A percentile compares a stretch with the other conserved stretches of the same genome.
Conservation (phyloP, 2,888 invertebrate species). For the Cosmia trapezina region DNA sequence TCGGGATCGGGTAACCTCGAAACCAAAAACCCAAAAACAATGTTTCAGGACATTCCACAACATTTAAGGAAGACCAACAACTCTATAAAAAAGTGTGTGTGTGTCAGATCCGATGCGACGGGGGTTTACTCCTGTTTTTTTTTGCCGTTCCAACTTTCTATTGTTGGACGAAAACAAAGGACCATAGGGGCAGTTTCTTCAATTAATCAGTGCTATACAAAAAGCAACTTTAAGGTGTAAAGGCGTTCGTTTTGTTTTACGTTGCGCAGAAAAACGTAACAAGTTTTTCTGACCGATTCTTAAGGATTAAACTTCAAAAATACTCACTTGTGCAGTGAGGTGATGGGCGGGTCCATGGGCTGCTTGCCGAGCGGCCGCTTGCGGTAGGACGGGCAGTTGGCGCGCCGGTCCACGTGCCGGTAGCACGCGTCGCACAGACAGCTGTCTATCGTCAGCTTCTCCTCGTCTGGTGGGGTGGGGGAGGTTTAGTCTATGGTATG, state of each 20-base stretch:
- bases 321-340: slow-evolving; percentile 65
- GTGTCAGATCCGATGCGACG: no score
- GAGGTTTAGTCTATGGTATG: slow-evolving; percentile 21
- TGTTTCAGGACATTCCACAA: background rate
- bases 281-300: no score
- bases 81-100: background rate
- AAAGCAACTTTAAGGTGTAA: no score
- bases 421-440: slow-evolving; percentile 97
- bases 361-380: slow-evolving; percentile 86
- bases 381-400: slow-evolving; percentile 93
- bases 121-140: no score
- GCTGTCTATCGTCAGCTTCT: slow-evolving; percentile 95
- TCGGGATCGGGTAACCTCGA: background rate
- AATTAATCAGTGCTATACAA: no score
- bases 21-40: background rate
- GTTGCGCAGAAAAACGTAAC: no score
- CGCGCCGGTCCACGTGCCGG: slow-evolving; percentile 95
- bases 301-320: no score
- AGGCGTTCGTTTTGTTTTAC: no score
- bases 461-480: slow-evolving; percentile 90
- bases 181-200: no score
- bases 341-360: slow-evolving; percentile 58
- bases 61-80: background rate
- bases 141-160: no score
- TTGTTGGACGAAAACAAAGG: no score